phyloP scores from a whole-genome alignment of 2,888 invertebrate genomes.

The Eudasyphora cyanicolor region DNA sequence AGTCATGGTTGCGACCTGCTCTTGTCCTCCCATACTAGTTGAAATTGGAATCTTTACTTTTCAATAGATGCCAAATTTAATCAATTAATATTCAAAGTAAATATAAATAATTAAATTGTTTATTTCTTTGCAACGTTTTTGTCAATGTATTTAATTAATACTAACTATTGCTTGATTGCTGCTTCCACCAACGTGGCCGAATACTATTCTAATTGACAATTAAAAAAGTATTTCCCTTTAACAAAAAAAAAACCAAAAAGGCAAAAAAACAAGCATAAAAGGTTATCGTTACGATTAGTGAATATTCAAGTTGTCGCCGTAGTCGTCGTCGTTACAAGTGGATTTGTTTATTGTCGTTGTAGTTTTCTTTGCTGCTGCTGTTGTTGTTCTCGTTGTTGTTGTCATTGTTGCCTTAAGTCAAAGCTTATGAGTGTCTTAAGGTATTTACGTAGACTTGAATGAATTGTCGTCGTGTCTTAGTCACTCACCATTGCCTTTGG shows the following conservation, averaged over 20 bases:
- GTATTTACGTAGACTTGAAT: slow-evolving; percentile 54
- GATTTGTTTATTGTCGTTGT: slow-evolving; percentile 13
- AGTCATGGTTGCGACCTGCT: no score
- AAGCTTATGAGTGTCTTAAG: slow-evolving; percentile 51
- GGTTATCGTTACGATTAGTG: slow-evolving; percentile 53
- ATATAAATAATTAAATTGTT: no score
- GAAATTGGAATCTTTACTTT: no score
- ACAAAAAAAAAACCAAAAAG: slow-evolving; percentile 29
- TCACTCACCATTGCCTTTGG: neutral
- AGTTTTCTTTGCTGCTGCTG: neutral
- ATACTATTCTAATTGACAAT: slow-evolving; percentile 41
- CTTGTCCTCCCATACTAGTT: no score
- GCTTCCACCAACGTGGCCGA: neutral
- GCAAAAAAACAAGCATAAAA: no score
- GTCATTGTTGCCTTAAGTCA: slow-evolving; percentile 37
- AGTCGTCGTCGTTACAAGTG: no score
- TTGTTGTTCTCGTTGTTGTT: neutral
- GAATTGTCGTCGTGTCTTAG: slow-evolving; percentile 29
- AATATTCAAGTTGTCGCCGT: slow-evolving; percentile 52
- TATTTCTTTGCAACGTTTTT: no score
- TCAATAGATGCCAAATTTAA: no score
- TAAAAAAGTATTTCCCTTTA: slow-evolving; percentile 24
- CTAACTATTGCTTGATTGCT: neutral
- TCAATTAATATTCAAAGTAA: no score
- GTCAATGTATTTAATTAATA: neutral